phyloP scores from a whole-genome alignment of 2,113 vertebrate genomes.

The Cichladusa arquata region DNA sequence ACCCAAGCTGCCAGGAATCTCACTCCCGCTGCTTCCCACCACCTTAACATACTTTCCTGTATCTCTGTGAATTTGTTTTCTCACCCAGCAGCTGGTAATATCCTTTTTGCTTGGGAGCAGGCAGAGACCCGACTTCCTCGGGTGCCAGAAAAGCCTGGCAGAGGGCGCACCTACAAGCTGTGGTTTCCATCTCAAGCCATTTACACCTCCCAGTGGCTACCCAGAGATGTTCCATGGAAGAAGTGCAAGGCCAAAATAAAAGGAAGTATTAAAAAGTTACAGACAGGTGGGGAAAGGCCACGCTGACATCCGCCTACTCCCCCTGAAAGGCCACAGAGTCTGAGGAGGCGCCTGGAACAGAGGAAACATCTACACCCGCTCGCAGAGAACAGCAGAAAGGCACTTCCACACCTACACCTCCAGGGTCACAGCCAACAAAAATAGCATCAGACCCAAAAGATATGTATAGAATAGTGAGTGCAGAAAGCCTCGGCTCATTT shows the following conservation, averaged over 20 bases:
- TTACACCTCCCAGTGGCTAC: slow-evolving; percentile 46
- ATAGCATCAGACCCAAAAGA: slow-evolving; percentile 37
- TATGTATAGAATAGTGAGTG: slow-evolving; percentile 44
- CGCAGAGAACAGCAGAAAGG: background rate
- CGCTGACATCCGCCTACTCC: background rate
- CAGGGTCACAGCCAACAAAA: slow-evolving; percentile 48
- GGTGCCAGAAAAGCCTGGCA: slow-evolving; percentile 33
- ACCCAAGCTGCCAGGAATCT: slow-evolving; percentile 72
- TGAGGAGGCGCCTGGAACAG: background rate
- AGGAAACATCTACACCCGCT: background rate
- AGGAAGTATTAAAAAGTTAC: slow-evolving; percentile 19
- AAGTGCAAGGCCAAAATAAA: background rate
- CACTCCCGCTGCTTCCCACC: slow-evolving; percentile 63
- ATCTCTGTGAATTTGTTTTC: slow-evolving; percentile 56
- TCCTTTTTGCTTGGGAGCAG: slow-evolving; percentile 60
- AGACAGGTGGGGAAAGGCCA: background rate
- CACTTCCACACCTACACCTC: slow-evolving; percentile 23
- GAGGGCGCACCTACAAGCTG: slow-evolving; percentile 14
- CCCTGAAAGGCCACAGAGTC: background rate
- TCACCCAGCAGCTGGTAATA: slow-evolving; percentile 56
- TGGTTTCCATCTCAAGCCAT: slow-evolving; percentile 28
- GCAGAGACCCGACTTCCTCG: slow-evolving; percentile 9
- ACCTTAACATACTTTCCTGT: slow-evolving; percentile 33
- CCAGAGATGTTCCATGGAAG: slow-evolving; percentile 11
- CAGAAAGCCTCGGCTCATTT: slow-evolving; percentile 17